Percentiles rank a stretch among this genome's conserved stretches.
phyloP scores from a whole-genome alignment of 1,140 invertebrate genomes.

The Drosophila oshimai region DNA sequence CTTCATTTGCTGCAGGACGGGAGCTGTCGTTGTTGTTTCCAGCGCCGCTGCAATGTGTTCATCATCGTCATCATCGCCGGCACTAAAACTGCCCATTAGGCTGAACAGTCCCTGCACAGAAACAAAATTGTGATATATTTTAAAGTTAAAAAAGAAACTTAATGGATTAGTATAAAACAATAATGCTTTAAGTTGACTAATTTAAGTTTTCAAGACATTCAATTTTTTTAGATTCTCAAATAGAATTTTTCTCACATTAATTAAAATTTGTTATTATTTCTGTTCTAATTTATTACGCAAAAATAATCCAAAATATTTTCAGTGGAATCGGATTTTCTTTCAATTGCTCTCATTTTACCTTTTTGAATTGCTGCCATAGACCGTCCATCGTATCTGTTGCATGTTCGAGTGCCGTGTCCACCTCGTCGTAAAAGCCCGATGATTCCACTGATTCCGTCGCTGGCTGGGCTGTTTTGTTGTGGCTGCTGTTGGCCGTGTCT shows the following conservation, averaged over 20 bases:
- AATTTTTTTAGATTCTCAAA: no score
- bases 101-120: conserved; percentile 26
- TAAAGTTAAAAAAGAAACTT: neutral
- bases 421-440: conserved; percentile 19
- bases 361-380: conserved; percentile 51
- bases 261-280: conserved; percentile 1
- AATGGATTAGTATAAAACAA: no score
- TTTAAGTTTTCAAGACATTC: no score
- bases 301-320: no score
- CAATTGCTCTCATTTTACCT: conserved; percentile 31
- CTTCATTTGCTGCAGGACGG: conserved; percentile 26
- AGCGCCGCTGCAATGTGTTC: conserved; percentile 1
- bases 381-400: conserved; percentile 36
- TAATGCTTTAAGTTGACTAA: no score
- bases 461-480: conserved; percentile 17
- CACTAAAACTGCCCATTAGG: conserved; percentile 26
- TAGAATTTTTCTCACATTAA: neutral
- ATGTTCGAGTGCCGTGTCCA: conserved; percentile 44
- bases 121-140: neutral
- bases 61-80: neutral
- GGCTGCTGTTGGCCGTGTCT: conserved; percentile 5
- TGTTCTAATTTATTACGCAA: no score
- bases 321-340: no score
- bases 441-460: neutral
- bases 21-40: neutral